These are phyloP conservation scores for Laticauda laticaudata DNA, from an alignment of 2,113 vertebrate genomes.

Conservation along the genomic window DNA sequence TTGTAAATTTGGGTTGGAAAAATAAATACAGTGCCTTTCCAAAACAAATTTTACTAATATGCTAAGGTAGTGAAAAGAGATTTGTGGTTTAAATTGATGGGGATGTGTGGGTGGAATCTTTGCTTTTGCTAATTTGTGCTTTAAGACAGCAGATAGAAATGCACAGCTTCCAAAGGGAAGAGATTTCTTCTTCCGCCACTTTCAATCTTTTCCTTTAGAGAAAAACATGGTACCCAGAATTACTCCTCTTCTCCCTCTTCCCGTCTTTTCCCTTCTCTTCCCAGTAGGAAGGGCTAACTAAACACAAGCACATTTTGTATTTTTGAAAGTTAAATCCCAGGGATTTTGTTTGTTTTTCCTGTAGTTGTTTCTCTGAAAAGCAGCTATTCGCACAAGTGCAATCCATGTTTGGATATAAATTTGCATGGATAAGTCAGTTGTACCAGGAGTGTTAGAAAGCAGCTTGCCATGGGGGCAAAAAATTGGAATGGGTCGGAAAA, in stretches of 20 bases:
- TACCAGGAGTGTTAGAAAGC: neutral
- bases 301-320: slow-evolving; percentile 29
- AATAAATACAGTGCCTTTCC: slow-evolving; percentile 24
- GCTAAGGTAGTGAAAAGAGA: neutral
- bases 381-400: neutral
- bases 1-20: neutral
- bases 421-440: neutral
- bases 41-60: slow-evolving; percentile 1
- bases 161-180: slow-evolving; percentile 12
- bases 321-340: slow-evolving; percentile 1
- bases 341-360: neutral
- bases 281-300: slow-evolving; percentile 13
- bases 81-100: neutral
- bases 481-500: too few species aligned
- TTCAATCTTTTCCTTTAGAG: neutral
- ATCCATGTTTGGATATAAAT: neutral
- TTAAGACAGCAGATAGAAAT: neutral
- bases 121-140: neutral
- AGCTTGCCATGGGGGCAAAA: neutral
- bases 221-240: neutral
- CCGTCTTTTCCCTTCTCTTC: neutral
- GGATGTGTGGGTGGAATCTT: neutral
- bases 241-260: neutral
- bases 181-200: slow-evolving; percentile 3
- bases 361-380: neutral